phyloP scores from a whole-genome alignment of 2,888 invertebrate genomes.

The Blastobasis lacticolella region DNA sequence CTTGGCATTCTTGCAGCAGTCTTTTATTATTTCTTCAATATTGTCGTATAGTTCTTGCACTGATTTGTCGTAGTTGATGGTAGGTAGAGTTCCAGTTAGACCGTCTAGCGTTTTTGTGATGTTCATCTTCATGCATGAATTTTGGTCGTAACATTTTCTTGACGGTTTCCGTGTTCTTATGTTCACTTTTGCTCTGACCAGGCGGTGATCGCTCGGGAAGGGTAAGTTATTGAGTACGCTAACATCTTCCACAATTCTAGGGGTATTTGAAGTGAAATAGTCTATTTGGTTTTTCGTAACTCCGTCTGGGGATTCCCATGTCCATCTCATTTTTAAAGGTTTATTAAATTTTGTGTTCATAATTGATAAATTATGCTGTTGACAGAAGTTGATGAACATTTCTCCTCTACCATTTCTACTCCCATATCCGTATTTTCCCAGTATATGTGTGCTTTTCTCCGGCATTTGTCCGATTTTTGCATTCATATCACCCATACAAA shows the following conservation, averaged over 20 bases:
- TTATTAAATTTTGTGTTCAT: slow-evolving; percentile 9
- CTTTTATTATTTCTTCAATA: too few relatives aligned
- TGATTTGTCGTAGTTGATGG: too few relatives aligned
- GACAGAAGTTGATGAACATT: slow-evolving; percentile 5
- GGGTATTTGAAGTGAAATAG: background rate
- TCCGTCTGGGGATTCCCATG: slow-evolving; percentile 10
- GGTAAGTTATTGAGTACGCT: background rate
- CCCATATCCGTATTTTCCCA: slow-evolving; percentile 14
- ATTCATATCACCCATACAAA: slow-evolving; percentile 17
- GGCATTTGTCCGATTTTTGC: slow-evolving; percentile 13
- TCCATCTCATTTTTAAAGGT: slow-evolving; percentile 5
- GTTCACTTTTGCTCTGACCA: background rate
- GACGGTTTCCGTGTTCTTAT: too few relatives aligned
- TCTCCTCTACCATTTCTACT: slow-evolving; percentile 11
- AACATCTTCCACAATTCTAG: background rate
- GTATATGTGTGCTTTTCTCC: background rate
- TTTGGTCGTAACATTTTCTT: too few relatives aligned
- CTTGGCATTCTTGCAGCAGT: too few relatives aligned
- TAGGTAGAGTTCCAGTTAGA: too few relatives aligned
- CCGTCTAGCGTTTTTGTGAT: too few relatives aligned
- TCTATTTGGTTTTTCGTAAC: slow-evolving; percentile 9
- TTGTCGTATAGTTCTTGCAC: too few relatives aligned
- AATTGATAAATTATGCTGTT: slow-evolving; percentile 7
- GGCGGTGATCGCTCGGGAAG: background rate
- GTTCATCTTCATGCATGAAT: too few relatives aligned